These are phyloP conservation scores for Dexiosoma caninum DNA, from an alignment of 2,888 invertebrate genomes.

Conservation along the genomic window DNA sequence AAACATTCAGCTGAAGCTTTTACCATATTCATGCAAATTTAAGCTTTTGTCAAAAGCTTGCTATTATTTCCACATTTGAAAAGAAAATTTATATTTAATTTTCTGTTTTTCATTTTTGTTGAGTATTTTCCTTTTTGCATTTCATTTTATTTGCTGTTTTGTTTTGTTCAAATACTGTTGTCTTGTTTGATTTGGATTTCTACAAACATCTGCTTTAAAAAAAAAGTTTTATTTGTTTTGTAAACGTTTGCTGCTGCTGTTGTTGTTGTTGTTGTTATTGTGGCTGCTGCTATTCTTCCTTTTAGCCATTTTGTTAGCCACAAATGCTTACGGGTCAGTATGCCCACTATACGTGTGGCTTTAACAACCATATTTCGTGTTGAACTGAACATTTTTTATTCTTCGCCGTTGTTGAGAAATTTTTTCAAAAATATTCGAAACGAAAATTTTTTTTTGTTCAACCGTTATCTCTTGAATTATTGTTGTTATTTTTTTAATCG, in stretches of 20 bases:
- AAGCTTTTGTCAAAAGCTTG: constrained; percentile 2
- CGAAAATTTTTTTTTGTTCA: background rate
- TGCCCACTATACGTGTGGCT: constrained; percentile 59
- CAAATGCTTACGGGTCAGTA: constrained; percentile 52
- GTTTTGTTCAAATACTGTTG: constrained; percentile 18
- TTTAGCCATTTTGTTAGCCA: constrained; percentile 46
- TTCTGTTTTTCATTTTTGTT: background rate
- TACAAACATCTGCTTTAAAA: constrained; percentile 30
- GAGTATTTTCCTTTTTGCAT: background rate
- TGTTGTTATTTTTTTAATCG: constrained; percentile 14
- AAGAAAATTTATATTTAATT: background rate
- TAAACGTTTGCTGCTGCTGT: constrained; percentile 12
- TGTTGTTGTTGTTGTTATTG: background rate
- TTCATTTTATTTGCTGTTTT: background rate
- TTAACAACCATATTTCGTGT: constrained; percentile 42
- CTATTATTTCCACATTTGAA: background rate
- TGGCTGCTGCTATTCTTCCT: background rate
- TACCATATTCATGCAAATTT: no score
- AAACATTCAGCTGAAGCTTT: background rate
- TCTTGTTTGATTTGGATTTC: background rate
- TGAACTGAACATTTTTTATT: background rate
- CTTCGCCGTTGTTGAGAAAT: background rate
- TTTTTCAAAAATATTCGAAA: background rate
- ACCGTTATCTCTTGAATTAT: background rate
- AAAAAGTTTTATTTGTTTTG: constrained; percentile 22